These are phyloP conservation scores for Sebastolobus altivelis DNA, from an alignment of 2,797 vertebrate species.

Conservation along the genomic window DNA sequence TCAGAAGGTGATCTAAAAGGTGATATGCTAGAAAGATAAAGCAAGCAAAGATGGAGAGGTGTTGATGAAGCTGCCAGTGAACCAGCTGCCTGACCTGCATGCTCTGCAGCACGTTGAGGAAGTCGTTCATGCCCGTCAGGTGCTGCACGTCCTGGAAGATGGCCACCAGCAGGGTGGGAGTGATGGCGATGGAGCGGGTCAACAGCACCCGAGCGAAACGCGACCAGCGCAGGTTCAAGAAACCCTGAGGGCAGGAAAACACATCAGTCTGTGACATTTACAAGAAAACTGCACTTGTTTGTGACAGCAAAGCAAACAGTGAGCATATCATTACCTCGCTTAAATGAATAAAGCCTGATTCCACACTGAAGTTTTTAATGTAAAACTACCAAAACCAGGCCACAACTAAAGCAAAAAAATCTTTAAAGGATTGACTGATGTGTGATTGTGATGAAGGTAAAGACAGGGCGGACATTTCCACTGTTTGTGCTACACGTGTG, in stretches of 20 bases:
- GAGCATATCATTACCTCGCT: neutral
- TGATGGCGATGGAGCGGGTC: slow-evolving; percentile 92
- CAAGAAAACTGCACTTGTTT: neutral
- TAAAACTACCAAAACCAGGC: neutral
- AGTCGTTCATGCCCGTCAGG: slow-evolving; percentile 95
- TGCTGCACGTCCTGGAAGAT: slow-evolving; percentile 91
- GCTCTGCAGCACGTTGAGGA: slow-evolving; percentile 95
- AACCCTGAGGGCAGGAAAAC: slow-evolving; percentile 67
- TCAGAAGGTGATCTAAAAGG: neutral
- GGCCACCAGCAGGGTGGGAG: slow-evolving; percentile 91
- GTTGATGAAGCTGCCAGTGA: neutral
- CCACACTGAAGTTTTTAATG: neutral
- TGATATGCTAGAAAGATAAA: neutral
- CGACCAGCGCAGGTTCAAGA: slow-evolving; percentile 92
- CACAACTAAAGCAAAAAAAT: neutral
- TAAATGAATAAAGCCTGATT: neutral
- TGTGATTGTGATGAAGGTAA: neutral
- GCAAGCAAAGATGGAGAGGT: neutral
- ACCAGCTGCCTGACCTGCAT: slow-evolving; percentile 87
- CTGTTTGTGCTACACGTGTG: neutral
- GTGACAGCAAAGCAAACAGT: neutral
- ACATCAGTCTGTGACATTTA: slow-evolving; percentile 14
- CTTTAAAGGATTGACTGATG: neutral
- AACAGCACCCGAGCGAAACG: slow-evolving; percentile 92
- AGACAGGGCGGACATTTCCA: neutral